Evolutionary conservation across 2,888 invertebrate species (phyloP), one percentile per base, ranked within the genome.

Genomic region (Petrolisthes cinctipes): DNA sequence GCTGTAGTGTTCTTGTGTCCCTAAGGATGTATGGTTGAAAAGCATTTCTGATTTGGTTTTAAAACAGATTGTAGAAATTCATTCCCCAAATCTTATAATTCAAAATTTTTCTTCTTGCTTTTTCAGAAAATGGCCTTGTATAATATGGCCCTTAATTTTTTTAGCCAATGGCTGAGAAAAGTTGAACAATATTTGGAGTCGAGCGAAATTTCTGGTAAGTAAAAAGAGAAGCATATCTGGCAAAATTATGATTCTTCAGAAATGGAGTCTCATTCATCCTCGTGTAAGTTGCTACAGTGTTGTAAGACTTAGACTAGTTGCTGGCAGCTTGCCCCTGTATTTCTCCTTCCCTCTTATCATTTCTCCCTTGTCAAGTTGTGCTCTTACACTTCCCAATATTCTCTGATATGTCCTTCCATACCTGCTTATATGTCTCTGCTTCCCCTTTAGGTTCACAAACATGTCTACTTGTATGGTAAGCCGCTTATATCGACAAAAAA

Each of bases 71-170:
- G 57, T 37, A 20, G 66, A 17, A 82, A n/a, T 51, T 11, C 6
- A n/a, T n/a, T 71, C 51, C 56, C 37, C 51, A 86, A 81, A 86
- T 54, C 6, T 86, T 76, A 81, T 86, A 81, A 86, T 86, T 71
- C 79, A 84, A 83, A 71, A 75, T 68, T 83, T 86, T 81, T 86
- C 86, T 81, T 71, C 80, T 85, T 86, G 81, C 86, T 57, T 86
- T 86, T 86, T 86, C 86, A 86, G 86, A 86, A 86, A 86, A 86
- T 86, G 86, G 86, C 68, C 86, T 86, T 23, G 80, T 86, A 73
- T 86, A 86, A 85, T 81, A 73, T 71, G 71, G 86, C 81, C 86
- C 80, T 81, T 81, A 73, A 71, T 80, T 86, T 86, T 86, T 86
- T 80, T 86, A 81, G 86, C 86, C 86, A 54, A 71, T 86, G 86